Base-by-base conservation (phyloP, 2,113 vertebrate genomes). In the Silurus asotus region DNA sequence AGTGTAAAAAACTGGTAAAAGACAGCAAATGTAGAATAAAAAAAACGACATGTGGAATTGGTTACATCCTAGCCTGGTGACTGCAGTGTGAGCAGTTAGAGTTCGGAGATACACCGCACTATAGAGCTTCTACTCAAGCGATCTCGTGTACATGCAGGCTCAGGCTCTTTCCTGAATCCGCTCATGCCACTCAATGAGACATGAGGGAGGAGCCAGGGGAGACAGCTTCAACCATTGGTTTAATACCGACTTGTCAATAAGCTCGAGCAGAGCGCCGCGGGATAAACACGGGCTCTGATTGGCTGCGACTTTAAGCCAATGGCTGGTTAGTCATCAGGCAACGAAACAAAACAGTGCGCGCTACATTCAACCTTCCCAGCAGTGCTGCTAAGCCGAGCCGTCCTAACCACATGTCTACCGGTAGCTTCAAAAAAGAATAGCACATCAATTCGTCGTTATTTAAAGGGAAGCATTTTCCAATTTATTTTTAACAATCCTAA, bases 161-260 rank as follows among this genome's bases (percentile, higher is more conserved):
- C 94, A 94, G 92, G 92, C 93, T 95, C 95, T 94, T 95, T 95
- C 94, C 94, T 94, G 93, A 94, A 94, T 95, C 92, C 94, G 94
- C 93, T 93, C 92, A 94, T 94, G 95, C 95, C 94, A 93, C 94
- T 94, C 93, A 92, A 90, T 88, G 92, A 88, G 92, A 89, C 77
- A 88, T 92, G 92, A 84, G 89, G 89, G 92, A 89, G 85, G 89
- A 85, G 84, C 67, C 84, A 90, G 83, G 53, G 75, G 64, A 77
- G 64, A 90, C 92, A 92, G 92, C 91, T 90, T 92, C 91, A 91
- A 91, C 94, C 90, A 94, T 95, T 95, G 95, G 94, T 93, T 92
- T 92, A 92, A 87, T 93, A 94, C 93, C 94, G 93, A 96, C 96
- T 96, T 96, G 96, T 96, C 96, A 96, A 97, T 96, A 94, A 96